Conservation (phyloP, 2,888 invertebrate genomes). For the Yponomeuta sedellus region DNA sequence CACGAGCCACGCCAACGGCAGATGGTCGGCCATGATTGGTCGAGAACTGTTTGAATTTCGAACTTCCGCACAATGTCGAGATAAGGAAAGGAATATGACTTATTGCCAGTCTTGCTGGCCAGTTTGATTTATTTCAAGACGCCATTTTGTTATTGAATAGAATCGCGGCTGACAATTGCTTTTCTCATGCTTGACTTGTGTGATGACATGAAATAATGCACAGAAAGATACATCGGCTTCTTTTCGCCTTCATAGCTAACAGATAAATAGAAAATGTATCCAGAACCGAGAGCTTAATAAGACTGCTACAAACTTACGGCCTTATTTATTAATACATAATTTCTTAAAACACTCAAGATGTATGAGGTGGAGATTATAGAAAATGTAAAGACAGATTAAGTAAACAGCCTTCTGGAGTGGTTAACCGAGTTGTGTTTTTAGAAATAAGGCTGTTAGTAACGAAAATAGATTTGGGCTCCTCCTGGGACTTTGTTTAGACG, state of each 20-base stretch:
- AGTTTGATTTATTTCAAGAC: conserved; percentile 43
- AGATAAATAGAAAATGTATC: too few relatives aligned
- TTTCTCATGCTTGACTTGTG: neutral
- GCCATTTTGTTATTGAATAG: conserved; percentile 27
- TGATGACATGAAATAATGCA: neutral
- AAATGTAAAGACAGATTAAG: too few relatives aligned
- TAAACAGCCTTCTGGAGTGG: too few relatives aligned
- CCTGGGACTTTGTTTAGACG: too few relatives aligned
- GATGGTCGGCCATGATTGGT: conserved; percentile 66
- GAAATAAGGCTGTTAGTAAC: too few relatives aligned
- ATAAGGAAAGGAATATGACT: conserved; percentile 65
- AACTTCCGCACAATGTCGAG: conserved; percentile 65
- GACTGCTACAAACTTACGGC: too few relatives aligned
- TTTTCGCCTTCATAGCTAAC: neutral
- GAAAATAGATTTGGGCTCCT: too few relatives aligned
- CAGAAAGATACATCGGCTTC: neutral
- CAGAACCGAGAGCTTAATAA: too few relatives aligned
- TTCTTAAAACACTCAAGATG: too few relatives aligned
- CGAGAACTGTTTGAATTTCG: conserved; percentile 51
- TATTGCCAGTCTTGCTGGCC: conserved; percentile 33
- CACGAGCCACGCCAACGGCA: conserved; percentile 58
- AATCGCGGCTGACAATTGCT: neutral
- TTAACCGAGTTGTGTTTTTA: too few relatives aligned
- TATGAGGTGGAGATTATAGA: too few relatives aligned
- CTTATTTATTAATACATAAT: too few relatives aligned